A percentile compares a stretch with the other conserved stretches of the same genome.
These are phyloP conservation scores for Babylonia areolata DNA, from an alignment of 1,140 invertebrate species.

Conservation along the genomic window DNA sequence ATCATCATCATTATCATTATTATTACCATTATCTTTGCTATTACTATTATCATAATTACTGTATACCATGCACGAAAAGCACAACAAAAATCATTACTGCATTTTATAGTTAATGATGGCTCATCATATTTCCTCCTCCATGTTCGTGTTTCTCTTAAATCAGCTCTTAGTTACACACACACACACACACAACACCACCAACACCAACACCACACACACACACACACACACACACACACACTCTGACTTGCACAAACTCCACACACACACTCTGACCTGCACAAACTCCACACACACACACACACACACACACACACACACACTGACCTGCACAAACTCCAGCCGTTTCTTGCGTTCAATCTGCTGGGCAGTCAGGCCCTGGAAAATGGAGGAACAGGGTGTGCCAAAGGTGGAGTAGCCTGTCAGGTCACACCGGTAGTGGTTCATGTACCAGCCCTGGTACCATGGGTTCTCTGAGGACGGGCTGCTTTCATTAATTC, in stretches of 20 bases:
- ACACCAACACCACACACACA: too few relatives aligned
- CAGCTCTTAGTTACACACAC: too few relatives aligned
- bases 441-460: slow-evolving; percentile 71
- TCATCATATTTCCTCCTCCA: too few relatives aligned
- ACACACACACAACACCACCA: background rate
- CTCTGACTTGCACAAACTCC: too few relatives aligned
- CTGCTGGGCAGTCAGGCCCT: background rate
- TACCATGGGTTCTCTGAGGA: slow-evolving; percentile 74
- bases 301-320: background rate
- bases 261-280: background rate
- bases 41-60: too few relatives aligned
- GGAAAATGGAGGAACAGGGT: background rate
- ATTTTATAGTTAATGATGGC: too few relatives aligned
- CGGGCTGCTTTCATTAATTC: slow-evolving; percentile 67
- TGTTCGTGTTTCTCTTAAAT: too few relatives aligned
- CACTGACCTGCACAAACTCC: slow-evolving; percentile 46
- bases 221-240: slow-evolving; percentile 5
- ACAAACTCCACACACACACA: background rate
- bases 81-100: too few relatives aligned
- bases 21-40: too few relatives aligned
- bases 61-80: too few relatives aligned
- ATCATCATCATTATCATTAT: too few relatives aligned
- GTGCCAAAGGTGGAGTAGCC: background rate
- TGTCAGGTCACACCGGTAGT: slow-evolving; percentile 54
- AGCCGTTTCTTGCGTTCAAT: slow-evolving; percentile 43